Percentiles rank a stretch among this genome's conserved stretches.
Evolutionary conservation across 2,113 vertebrate genomes (phyloP).

Genomic region (Sclerurus mexicanus): DNA sequence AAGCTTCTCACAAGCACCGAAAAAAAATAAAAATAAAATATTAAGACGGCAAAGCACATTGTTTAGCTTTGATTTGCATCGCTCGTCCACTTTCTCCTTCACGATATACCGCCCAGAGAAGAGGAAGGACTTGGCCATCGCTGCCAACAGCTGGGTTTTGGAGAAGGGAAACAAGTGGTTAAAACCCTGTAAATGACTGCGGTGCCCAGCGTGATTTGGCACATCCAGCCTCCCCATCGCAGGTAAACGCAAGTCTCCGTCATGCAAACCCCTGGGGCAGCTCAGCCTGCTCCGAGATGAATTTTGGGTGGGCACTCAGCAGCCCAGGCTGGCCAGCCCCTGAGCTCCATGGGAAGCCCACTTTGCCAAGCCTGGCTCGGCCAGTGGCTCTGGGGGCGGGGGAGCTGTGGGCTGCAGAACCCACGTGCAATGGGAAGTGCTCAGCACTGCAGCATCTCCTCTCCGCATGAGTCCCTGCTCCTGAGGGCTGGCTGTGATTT

Average conservation of each 20-base stretch:
- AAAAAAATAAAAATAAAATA: neutral
- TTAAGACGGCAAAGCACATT: neutral
- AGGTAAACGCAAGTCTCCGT: neutral
- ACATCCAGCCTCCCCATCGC: neutral
- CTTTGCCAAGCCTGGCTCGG: neutral
- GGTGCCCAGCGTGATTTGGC: neutral
- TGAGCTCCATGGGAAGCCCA: accelerated
- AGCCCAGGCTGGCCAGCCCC: neutral
- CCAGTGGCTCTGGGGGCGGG: accelerated
- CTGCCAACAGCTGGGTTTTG: neutral
- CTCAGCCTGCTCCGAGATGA: neutral
- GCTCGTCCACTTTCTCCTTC: neutral
- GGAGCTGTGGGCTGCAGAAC: neutral
- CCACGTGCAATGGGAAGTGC: accelerated
- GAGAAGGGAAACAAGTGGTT: neutral
- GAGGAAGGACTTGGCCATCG: neutral
- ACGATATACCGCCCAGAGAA: accelerated
- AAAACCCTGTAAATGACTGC: neutral
- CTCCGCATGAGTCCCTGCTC: neutral
- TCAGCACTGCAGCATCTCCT: neutral
- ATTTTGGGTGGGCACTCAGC: neutral
- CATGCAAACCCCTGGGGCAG: accelerated
- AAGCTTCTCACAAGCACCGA: neutral
- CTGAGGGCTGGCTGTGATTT: neutral
- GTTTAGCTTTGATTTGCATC: neutral